Evolutionary conservation across 2,888 invertebrate genomes (phyloP).

Genomic region (Catocala nupta): DNA sequence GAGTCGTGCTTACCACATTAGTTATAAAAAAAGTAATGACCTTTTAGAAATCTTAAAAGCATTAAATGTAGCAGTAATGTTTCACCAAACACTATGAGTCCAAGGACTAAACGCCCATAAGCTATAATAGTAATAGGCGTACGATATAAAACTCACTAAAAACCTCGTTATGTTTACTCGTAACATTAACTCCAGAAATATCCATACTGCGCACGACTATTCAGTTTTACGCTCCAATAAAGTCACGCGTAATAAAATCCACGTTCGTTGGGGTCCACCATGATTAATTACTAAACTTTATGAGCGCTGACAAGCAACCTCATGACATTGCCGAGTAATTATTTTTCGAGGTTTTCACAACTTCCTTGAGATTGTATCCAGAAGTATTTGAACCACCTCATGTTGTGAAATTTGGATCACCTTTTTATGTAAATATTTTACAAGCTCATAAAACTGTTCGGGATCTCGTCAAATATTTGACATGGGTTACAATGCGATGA

Average conservation of each 20-base stretch:
- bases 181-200: slow-evolving; percentile 15
- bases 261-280: slow-evolving; percentile 33
- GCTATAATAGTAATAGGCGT: no score
- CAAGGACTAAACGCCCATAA: no score
- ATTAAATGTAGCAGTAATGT: no score
- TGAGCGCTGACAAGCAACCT: slow-evolving; percentile 47
- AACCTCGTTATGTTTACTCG: slow-evolving; percentile 10
- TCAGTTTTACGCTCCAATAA: slow-evolving; percentile 52
- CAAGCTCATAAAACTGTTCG: slow-evolving; percentile 34
- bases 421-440: slow-evolving; percentile 49
- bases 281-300: slow-evolving; percentile 63
- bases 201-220: slow-evolving; percentile 20
- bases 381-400: slow-evolving; percentile 30
- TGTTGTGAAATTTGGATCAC: slow-evolving; percentile 42
- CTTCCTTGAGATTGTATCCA: slow-evolving; percentile 46
- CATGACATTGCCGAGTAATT: slow-evolving; percentile 45
- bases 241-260: slow-evolving; percentile 53
- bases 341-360: slow-evolving; percentile 46
- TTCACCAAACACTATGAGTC: no score
- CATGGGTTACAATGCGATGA: slow-evolving; percentile 1
- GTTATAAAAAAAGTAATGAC: no score
- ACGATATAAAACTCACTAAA: background rate
- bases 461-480: slow-evolving; percentile 37
- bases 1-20: no score
- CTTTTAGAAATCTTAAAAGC: no score